phyloP scores from a whole-genome alignment of 2,888 invertebrate genomes.

The Apotomis capreana region DNA sequence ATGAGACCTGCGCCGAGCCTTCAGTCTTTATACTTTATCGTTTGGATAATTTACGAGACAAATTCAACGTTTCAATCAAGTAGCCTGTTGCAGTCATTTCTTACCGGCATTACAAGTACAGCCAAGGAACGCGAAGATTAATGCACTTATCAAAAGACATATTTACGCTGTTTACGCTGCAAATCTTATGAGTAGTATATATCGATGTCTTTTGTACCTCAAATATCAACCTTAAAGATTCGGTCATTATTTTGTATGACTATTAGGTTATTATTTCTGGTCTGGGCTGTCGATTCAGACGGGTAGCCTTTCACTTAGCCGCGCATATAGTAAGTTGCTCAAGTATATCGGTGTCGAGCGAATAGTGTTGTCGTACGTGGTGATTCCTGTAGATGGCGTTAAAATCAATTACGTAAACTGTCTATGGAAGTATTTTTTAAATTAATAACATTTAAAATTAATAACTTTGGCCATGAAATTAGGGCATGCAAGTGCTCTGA shows the following conservation, averaged over 20 bases:
- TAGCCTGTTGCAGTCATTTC: not conserved
- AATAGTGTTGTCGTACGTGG: conserved; percentile 9
- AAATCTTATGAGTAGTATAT: conserved; percentile 60
- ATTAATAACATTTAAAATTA: too few species aligned
- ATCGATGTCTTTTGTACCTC: conserved; percentile 2
- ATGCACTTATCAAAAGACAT: conserved; percentile 13
- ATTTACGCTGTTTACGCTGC: conserved; percentile 53
- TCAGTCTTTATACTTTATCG: too few species aligned
- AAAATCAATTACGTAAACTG: not conserved
- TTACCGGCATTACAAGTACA: not conserved
- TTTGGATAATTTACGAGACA: not conserved
- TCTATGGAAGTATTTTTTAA: not conserved
- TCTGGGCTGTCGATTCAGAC: conserved; percentile 2
- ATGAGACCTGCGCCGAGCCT: too few species aligned
- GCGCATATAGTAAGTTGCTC: conserved; percentile 30
- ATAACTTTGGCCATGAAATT: too few species aligned
- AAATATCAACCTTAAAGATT: not conserved
- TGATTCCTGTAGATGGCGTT: conserved; percentile 23
- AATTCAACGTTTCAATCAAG: not conserved
- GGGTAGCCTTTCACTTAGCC: conserved; percentile 28
- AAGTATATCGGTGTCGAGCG: conserved; percentile 11
- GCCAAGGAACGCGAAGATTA: not conserved
- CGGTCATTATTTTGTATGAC: not conserved
- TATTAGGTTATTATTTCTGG: conserved; percentile 4
- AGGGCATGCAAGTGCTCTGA: not conserved